These are phyloP conservation scores for Gymnobelideus leadbeateri DNA, from an alignment of 2,113 vertebrate species.

Conservation along the genomic window DNA sequence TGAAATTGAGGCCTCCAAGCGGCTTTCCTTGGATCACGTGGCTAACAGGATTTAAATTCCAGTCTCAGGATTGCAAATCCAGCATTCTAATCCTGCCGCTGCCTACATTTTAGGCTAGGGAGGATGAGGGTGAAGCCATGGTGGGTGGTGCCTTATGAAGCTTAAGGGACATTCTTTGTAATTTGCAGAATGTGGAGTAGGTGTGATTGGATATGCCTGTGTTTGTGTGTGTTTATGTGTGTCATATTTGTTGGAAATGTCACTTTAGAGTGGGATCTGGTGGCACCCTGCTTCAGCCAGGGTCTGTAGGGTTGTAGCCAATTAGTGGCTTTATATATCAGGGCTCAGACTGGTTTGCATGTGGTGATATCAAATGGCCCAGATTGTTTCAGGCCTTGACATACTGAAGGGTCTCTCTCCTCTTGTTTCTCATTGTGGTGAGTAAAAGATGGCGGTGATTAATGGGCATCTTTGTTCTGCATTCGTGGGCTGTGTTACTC, in stretches of 20 bases:
- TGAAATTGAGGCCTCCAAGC: neutral
- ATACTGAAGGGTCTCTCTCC: neutral
- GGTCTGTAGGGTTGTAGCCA: neutral
- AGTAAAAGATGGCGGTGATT: neutral
- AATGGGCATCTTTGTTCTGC: neutral
- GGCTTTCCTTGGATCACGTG: neutral
- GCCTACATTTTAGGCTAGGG: neutral
- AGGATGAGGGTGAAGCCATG: no score
- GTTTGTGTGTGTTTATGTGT: no score
- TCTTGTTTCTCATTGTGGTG: neutral
- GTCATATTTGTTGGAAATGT: neutral
- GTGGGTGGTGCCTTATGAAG: no score
- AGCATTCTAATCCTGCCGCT: neutral
- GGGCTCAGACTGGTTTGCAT: neutral
- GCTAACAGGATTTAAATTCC: neutral
- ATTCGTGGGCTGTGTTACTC: no score
- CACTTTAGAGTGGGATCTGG: neutral
- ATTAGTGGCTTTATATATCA: neutral
- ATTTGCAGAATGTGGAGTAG: neutral
- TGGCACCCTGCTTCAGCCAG: neutral
- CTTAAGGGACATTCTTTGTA: no score
- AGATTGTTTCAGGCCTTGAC: neutral
- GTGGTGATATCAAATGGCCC: neutral
- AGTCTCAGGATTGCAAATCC: neutral
- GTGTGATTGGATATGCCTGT: neutral